Base-by-base conservation (phyloP, 2,113 vertebrate species). In the Neomonachus schauinslandi region DNA sequence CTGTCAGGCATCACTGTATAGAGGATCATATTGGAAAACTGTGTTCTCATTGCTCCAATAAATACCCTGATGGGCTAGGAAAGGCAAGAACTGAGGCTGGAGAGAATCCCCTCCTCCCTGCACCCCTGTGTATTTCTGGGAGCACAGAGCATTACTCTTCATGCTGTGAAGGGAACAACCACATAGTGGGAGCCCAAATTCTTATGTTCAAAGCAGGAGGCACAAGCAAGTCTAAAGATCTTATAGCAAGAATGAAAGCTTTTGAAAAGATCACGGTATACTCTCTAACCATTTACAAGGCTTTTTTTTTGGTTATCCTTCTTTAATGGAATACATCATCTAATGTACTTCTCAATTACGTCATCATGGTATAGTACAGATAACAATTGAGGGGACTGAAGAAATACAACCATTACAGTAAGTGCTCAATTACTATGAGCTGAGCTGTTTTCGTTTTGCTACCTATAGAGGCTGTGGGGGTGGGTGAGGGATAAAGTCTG, bases 121-220 rank as follows among this genome's bases (percentile, higher is more conserved):
- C 11, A 79, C 9, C 59, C 14, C 91, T 39, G n/a, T 76, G 36
- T 46, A 33, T n/a, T 59, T 81, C 79, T 81, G 19, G 61, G 55
- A 94, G 59, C 76, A 79, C 7, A 90, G 42, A 13, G 10, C 51
- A 67, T 92, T 83, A 39, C 33, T 72, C 53, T 79, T 69, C 42
- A 76, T 79, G 80, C 51, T 10, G 55, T 46, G 53, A 81, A 72
- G 85, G 24, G n/a, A 96, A 94, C 39, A 69, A 21, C 86, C 61
- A 46, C 61, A 67, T 1, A 69, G 74, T 18, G 10, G 49, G 83
- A 65, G 51, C 36, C 59, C 67, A 94, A 3, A 63, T 46, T 89
- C n/a, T 90, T 93, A 65, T 81, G 33, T 97, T 94, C 53, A 85
- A 92, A 89, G 51, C 42, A 92, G 79, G 79, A 95, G 55, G 28